phyloP scores from a whole-genome alignment of 2,888 invertebrate species.

The Eucera pruinosa region DNA sequence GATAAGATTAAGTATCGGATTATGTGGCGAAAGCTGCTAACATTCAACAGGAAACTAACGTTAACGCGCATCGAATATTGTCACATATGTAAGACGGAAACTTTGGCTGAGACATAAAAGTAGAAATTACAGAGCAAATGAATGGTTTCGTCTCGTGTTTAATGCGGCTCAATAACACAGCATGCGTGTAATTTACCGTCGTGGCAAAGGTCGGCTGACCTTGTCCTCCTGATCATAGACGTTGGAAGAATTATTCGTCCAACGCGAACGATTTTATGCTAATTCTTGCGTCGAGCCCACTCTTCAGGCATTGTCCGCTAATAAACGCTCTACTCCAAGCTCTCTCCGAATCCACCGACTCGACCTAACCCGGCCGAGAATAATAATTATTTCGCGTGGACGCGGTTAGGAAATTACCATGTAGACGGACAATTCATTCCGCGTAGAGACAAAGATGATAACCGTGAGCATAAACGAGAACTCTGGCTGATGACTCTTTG shows the following conservation, averaged over 20 bases:
- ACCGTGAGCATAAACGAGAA: constrained; percentile 22
- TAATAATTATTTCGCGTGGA: constrained; percentile 76
- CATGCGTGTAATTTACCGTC: constrained; percentile 62
- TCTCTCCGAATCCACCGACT: constrained; percentile 49
- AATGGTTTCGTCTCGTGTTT: constrained; percentile 70
- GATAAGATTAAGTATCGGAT: constrained; percentile 29
- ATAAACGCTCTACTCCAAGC: constrained; percentile 68
- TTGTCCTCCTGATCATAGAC: constrained; percentile 64
- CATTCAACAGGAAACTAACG: background rate
- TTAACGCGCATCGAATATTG: constrained; percentile 24
- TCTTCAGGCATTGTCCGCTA: constrained; percentile 77
- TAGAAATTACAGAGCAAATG: constrained; percentile 65
- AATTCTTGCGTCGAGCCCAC: constrained; percentile 68
- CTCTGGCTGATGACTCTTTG: constrained; percentile 21
- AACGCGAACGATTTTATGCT: constrained; percentile 78
- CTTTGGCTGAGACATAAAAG: constrained; percentile 28
- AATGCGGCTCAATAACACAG: constrained; percentile 62
- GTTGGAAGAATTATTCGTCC: constrained; percentile 53
- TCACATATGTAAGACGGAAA: background rate
- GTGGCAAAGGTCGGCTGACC: constrained; percentile 61
- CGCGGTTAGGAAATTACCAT: constrained; percentile 75
- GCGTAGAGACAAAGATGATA: constrained; percentile 48
- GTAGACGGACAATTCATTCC: constrained; percentile 47
- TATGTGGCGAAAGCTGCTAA: constrained; percentile 13
- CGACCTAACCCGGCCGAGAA: constrained; percentile 56